Base-by-base conservation (phyloP, 2,888 invertebrate species). In the Calephelis perditalis region DNA sequence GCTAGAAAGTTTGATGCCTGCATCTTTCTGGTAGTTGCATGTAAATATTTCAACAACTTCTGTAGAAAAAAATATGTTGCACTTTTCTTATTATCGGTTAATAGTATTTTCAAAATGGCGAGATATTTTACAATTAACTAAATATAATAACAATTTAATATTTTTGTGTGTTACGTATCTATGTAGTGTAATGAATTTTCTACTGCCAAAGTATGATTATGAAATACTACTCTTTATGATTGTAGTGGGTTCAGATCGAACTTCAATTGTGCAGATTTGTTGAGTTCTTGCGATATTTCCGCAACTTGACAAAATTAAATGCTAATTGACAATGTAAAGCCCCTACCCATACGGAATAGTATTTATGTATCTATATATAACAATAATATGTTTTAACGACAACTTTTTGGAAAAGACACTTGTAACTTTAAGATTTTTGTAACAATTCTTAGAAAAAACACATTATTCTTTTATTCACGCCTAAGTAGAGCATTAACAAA, bases 21-120 rank as follows among this genome's bases (percentile, higher is more conserved):
- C 46, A 46, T 46, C 46, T 46, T 46, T 12, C 6, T 45, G 46
- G n/a, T 46, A 46, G 46, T 46, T 46, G 46, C 46, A 46, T 46
- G 46, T 9, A 46, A n/a, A 46, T 7, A 46, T 12, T 12, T 46
- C 7, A 46, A 12, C 6, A 7, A 46, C n/a, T 12, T 46, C 12
- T 7, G 11, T 46, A 7, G 7, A 15, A 7, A 46, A n/a, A n/a
- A 11, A 46, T 12, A 46, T 12, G 6, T 12, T 12, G 46, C 46
- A 46, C 46, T n/a, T 46, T 46, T 46, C 46, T 46, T 12, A 12
- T n/a, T 9, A 12, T 46, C 46, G 6, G 47, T 26, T 15, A 47
- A 47, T 4, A 15, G 12, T 26, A 7, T 47, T 47, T 5, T 47
- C 12, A 47, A 47, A 47, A 47, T 26, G 7, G 8, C 15, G 1